Evolutionary conservation across 2,888 invertebrate genomes (phyloP), one percentile per base, ranked within the genome.

Genomic region (Xanthorhoe spadicearia): DNA sequence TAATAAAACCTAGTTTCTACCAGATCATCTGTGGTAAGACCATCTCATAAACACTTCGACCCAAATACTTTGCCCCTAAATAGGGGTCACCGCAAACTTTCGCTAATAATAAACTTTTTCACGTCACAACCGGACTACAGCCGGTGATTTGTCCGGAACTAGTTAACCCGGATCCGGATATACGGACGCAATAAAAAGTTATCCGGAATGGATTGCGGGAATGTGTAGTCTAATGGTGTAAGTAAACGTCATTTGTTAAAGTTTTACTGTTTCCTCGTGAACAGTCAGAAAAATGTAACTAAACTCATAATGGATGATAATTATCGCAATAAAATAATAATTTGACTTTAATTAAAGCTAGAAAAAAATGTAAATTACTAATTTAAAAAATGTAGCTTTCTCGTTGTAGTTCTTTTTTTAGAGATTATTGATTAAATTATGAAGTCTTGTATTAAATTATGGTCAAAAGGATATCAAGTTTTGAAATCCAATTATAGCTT

Each of bases 41-140:
- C 63, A 60, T 57, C 64, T 57, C 56, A 61, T 68, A 68, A 64
- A 68, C 61, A 68, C 64, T 64, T 61, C 50, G 53, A 64, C 64
- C 61, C 61, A 60, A 68, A 68, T 68, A 68, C 61, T 61, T 64
- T 51, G 56, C 61, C 57, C 19, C 60, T 54, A 58, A 67, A 61
- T 62, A 54, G 50, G 61, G 61, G 65, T 65, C 68, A 65, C 66
- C 61, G 46, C 68, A 66, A 76, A 68, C 71, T 74, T 76, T 70
- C 66, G 50, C 62, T 69, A 75, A 73, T 76, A 76, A 75, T 68
- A 74, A 76, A 76, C 72, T 76, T 76, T 76, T 75, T 71, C 66
- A 57, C 53, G 67, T 64, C 53, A 52, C 64, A 64, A 65, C 59
- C 58, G 62, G 55, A 55, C 70, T 66, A 71, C 70, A 66, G 68